Conservation (phyloP, 2,113 vertebrate species). For the Nansenia antarctica region DNA sequence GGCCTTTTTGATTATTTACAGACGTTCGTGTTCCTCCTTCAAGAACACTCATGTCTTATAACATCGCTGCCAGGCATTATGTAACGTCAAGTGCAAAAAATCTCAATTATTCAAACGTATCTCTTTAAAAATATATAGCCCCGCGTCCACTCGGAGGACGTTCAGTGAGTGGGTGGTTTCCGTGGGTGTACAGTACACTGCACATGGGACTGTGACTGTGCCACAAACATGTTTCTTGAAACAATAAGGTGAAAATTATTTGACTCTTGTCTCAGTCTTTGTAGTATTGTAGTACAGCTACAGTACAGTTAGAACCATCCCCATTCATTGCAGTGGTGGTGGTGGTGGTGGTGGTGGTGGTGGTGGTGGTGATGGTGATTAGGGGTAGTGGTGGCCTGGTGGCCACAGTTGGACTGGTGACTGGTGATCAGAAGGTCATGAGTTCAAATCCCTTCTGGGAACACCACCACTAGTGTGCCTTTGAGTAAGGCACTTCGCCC, state of each 20-base stretch:
- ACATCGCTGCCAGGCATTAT: conserved; percentile 39
- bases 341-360: too few relatives aligned
- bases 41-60: conserved; percentile 34
- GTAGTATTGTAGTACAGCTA: too few relatives aligned
- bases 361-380: too few relatives aligned
- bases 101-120: conserved; percentile 61
- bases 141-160: neutral
- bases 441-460: too few relatives aligned
- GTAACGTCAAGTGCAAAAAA: conserved; percentile 48
- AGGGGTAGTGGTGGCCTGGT: too few relatives aligned
- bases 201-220: neutral
- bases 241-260: neutral
- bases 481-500: too few relatives aligned
- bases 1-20: conserved; percentile 8
- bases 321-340: too few relatives aligned
- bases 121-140: conserved; percentile 61
- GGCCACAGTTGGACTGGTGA: too few relatives aligned
- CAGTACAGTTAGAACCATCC: too few relatives aligned
- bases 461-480: too few relatives aligned
- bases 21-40: conserved; percentile 11
- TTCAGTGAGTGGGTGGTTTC: conserved; percentile 1
- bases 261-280: too few relatives aligned
- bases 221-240: neutral
- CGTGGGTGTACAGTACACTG: conserved; percentile 13
- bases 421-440: neutral